phyloP scores from a whole-genome alignment of 2,888 invertebrate genomes.

The Mimachlamys varia region DNA sequence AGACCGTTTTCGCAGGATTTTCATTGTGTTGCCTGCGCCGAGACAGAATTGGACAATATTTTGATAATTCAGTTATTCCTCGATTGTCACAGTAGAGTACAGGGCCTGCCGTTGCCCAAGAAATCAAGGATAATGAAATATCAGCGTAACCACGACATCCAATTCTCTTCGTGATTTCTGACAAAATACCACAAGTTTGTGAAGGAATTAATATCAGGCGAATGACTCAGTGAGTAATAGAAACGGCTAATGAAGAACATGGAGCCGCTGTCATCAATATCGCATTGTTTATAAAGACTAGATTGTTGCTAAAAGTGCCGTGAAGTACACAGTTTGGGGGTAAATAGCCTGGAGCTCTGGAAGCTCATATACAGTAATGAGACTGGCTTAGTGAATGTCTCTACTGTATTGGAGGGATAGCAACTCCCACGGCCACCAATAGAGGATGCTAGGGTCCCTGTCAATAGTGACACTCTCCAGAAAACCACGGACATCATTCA shows the following conservation, averaged over 20 bases:
- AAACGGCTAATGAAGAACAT: constrained; percentile 36
- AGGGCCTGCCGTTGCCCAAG: constrained; percentile 17
- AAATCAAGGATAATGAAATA: constrained; percentile 36
- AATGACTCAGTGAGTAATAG: constrained; percentile 24
- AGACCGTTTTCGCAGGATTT: constrained; percentile 21
- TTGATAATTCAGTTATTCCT: constrained; percentile 34
- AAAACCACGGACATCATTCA: neutral
- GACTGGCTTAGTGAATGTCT: neutral
- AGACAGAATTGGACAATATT: constrained; percentile 36
- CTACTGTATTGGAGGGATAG: neutral
- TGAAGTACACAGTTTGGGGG: constrained; percentile 34
- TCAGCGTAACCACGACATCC: constrained; percentile 34
- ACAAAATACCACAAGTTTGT: constrained; percentile 34
- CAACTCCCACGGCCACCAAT: neutral
- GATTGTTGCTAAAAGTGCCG: constrained; percentile 32
- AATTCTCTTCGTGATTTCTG: constrained; percentile 32
- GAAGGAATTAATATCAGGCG: constrained; percentile 34
- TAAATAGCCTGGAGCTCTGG: neutral
- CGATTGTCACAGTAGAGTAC: constrained; percentile 36
- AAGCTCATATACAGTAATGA: constrained; percentile 22
- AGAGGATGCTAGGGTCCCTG: neutral
- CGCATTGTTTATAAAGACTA: constrained; percentile 29
- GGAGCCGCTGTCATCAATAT: constrained; percentile 27
- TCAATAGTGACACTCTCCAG: neutral
- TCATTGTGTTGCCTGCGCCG: constrained; percentile 26